A percentile compares a stretch with the other conserved stretches of the same genome.
Evolutionary conservation across 1,140 invertebrate species (phyloP).

Genomic region (Aphidius ervi): DNA sequence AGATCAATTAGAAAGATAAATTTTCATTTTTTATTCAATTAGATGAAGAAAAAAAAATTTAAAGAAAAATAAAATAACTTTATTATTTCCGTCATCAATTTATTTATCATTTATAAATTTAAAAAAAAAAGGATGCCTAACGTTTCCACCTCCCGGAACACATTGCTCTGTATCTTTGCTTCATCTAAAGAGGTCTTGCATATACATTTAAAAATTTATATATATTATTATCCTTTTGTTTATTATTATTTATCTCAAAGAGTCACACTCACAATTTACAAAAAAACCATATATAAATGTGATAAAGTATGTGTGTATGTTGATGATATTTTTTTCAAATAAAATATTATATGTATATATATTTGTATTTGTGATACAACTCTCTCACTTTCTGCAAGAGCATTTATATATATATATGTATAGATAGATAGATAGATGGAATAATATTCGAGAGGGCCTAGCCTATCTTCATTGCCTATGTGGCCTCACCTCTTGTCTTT

Average conservation of each 20-base stretch:
- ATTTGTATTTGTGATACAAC: too few relatives aligned
- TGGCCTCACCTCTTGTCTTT: constrained; percentile 26
- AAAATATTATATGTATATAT: too few relatives aligned
- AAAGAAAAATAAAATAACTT: too few relatives aligned
- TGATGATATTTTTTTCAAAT: constrained; percentile 1
- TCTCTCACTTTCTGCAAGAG: constrained; percentile 6
- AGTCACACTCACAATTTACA: too few relatives aligned
- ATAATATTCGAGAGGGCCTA: constrained; percentile 10
- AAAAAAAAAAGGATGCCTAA: too few relatives aligned
- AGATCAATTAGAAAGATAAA: too few relatives aligned
- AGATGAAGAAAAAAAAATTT: too few relatives aligned
- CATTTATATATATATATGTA: constrained; percentile 11
- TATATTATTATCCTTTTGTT: neutral
- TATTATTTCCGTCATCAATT: constrained; percentile 13
- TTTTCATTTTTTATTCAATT: too few relatives aligned
- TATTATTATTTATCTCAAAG: too few relatives aligned
- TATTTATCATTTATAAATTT: too few relatives aligned
- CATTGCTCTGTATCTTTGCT: constrained; percentile 20
- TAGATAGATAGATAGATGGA: constrained; percentile 8
- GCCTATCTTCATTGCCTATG: constrained; percentile 22
- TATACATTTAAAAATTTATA: constrained; percentile 5
- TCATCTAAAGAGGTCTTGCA: constrained; percentile 16
- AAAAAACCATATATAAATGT: too few relatives aligned
- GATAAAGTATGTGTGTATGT: too few relatives aligned
- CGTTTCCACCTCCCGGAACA: constrained; percentile 21